Evolutionary conservation across 2,888 invertebrate species (phyloP).

Genomic region (Amorpha juglandis): DNA sequence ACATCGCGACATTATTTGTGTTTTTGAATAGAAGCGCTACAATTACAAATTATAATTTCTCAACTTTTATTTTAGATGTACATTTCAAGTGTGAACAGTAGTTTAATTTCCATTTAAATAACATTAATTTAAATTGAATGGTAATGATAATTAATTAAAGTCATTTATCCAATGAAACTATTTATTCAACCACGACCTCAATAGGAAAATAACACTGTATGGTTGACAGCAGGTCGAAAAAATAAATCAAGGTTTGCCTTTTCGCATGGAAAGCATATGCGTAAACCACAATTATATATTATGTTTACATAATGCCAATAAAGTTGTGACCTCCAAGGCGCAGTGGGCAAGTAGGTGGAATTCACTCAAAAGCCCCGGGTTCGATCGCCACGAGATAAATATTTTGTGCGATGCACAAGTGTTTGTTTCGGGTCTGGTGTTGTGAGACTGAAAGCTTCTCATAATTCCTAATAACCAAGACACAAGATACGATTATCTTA

Average conservation of each 20-base stretch:
- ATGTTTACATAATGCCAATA: slow-evolving; percentile 17
- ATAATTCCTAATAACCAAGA: too few relatives aligned
- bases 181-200: background rate
- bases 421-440: too few relatives aligned
- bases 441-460: too few relatives aligned
- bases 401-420: too few relatives aligned
- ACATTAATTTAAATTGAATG: slow-evolving; percentile 12
- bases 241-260: slow-evolving; percentile 13
- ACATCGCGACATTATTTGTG: slow-evolving; percentile 52
- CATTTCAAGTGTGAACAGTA: slow-evolving; percentile 6
- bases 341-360: too few relatives aligned
- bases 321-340: background rate
- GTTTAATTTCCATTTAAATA: background rate
- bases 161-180: background rate
- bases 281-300: slow-evolving; percentile 16
- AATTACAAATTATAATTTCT: slow-evolving; percentile 15
- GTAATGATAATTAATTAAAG: slow-evolving; percentile 2
- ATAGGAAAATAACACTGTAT: background rate
- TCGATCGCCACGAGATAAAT: too few relatives aligned
- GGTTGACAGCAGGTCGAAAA: slow-evolving; percentile 6
- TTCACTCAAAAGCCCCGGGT: too few relatives aligned
- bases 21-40: slow-evolving; percentile 35
- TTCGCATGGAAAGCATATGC: slow-evolving; percentile 21
- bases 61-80: background rate
- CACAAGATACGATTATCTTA: too few relatives aligned